Conservation (phyloP, 2,113 vertebrate species). For the Colius striatus region DNA sequence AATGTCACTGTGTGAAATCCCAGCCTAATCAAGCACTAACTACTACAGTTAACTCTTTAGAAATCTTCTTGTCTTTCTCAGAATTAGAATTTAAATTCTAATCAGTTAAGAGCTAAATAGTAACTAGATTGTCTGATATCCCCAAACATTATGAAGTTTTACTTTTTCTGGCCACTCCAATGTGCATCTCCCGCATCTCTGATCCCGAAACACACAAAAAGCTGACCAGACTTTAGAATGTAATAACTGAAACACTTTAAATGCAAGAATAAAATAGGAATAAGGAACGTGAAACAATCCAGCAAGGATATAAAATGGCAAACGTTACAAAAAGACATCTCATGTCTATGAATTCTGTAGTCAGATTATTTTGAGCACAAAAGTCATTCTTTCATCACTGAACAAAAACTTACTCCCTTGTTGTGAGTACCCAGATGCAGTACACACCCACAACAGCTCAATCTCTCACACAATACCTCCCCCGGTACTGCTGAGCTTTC, state of each 20-base stretch:
- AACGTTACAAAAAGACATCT: background rate
- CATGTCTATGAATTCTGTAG: background rate
- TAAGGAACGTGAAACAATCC: background rate
- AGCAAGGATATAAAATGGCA: background rate
- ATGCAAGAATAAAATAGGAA: background rate
- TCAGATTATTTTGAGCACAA: background rate
- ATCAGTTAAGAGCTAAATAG: background rate
- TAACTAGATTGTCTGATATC: background rate
- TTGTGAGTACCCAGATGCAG: background rate
- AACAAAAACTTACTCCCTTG: background rate
- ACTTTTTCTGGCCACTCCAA: background rate
- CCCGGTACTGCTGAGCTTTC: background rate
- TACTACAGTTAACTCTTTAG: background rate
- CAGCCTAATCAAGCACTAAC: background rate
- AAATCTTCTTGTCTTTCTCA: background rate
- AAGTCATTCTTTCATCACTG: background rate
- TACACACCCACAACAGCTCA: background rate
- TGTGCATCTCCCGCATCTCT: background rate
- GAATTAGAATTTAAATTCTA: background rate
- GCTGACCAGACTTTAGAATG: background rate
- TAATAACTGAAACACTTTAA: background rate
- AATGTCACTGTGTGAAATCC: background rate
- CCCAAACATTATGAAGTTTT: background rate
- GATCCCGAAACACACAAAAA: background rate
- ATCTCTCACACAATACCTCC: background rate